These are phyloP conservation scores for Xenops minutus DNA, from an alignment of 2,797 vertebrate genomes.

Conservation along the genomic window DNA sequence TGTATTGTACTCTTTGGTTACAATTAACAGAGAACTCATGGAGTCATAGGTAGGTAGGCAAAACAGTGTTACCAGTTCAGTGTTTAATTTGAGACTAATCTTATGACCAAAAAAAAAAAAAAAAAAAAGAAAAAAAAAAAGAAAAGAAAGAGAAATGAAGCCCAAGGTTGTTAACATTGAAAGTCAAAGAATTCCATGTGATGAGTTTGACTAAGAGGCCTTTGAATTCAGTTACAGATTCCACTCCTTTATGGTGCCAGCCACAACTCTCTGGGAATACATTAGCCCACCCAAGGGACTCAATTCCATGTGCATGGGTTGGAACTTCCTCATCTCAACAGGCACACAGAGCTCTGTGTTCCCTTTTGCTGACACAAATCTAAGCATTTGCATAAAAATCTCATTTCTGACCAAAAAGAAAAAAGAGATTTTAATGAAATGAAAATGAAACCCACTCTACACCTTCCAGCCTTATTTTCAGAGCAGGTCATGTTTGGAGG, in stretches of 20 bases:
- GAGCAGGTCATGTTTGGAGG: not conserved
- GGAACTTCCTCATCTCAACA: not conserved
- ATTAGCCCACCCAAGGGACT: not conserved
- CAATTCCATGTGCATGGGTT: not conserved
- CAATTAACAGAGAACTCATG: not conserved
- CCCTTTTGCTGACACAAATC: not conserved
- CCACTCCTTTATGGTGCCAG: not conserved
- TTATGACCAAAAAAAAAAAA: not conserved
- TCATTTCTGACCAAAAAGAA: not conserved
- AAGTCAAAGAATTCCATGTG: not conserved
- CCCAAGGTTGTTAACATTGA: not conserved
- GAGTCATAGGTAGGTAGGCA: rapidly evolving
- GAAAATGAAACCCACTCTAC: not conserved
- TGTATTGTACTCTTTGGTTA: not conserved
- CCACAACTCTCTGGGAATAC: not conserved
- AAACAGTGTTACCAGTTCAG: not conserved
- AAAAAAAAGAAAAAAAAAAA: not conserved
- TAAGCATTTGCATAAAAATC: not conserved
- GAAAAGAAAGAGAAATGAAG: not conserved
- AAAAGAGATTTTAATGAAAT: not conserved
- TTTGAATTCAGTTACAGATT: not conserved
- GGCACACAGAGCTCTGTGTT: not conserved
- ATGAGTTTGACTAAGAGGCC: not conserved
- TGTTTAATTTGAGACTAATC: not conserved
- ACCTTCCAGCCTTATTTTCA: not conserved